Evolutionary conservation across 1,140 invertebrate species (phyloP).

Genomic region (Bombus difficillimus): DNA sequence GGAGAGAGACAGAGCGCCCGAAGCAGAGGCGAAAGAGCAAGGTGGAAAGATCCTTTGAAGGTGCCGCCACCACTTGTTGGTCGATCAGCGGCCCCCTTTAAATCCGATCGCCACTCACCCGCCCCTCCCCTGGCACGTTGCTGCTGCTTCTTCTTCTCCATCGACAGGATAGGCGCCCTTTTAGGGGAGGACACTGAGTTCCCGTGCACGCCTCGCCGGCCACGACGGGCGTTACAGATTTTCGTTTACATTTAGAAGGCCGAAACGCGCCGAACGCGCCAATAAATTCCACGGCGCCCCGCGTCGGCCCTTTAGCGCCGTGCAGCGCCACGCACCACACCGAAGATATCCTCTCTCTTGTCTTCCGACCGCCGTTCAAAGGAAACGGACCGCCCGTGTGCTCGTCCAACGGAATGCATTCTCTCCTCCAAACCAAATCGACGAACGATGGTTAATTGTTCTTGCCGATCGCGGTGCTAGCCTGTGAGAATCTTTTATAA

Average conservation of each 20-base stretch:
- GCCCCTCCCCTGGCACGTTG: slow-evolving; percentile 55
- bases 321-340: slow-evolving; percentile 38
- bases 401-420: slow-evolving; percentile 43
- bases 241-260: slow-evolving; percentile 78
- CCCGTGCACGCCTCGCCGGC: slow-evolving; percentile 74
- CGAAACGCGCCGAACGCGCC: slow-evolving; percentile 57
- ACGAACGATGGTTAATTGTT: slow-evolving; percentile 50
- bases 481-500: neutral
- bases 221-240: slow-evolving; percentile 74
- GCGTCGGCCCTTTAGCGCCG: slow-evolving; percentile 61
- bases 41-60: slow-evolving; percentile 77
- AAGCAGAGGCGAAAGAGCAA: slow-evolving; percentile 65
- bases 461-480: neutral
- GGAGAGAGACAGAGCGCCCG: neutral
- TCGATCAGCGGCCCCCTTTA: slow-evolving; percentile 80
- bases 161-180: slow-evolving; percentile 77
- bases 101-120: slow-evolving; percentile 79
- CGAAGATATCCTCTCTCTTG: slow-evolving; percentile 1
- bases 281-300: slow-evolving; percentile 68
- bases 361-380: slow-evolving; percentile 51
- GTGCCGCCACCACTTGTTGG: slow-evolving; percentile 81
- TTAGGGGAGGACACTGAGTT: slow-evolving; percentile 74
- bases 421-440: slow-evolving; percentile 23
- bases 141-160: slow-evolving; percentile 58
- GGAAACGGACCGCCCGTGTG: slow-evolving; percentile 35